phyloP scores from a whole-genome alignment of 2,888 invertebrate species.

The Volucella inflata region DNA sequence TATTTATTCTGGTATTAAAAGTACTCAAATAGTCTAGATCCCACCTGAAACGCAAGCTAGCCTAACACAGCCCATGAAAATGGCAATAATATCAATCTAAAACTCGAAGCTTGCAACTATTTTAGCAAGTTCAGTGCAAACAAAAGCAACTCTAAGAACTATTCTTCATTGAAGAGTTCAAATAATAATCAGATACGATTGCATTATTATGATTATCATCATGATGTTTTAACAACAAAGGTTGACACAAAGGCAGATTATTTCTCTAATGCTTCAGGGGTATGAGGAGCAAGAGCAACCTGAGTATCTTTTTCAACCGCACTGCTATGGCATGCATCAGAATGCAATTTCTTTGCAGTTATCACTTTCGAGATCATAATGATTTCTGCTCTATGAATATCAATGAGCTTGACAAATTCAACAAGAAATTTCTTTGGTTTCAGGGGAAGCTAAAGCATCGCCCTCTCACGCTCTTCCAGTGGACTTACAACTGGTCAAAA shows the following conservation, averaged over 20 bases:
- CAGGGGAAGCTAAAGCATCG: too few relatives aligned
- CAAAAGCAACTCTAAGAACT: slow-evolving; percentile 25
- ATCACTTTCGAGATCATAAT: too few relatives aligned
- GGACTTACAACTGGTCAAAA: too few relatives aligned
- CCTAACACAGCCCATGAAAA: slow-evolving; percentile 76
- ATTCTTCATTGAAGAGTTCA: slow-evolving; percentile 38
- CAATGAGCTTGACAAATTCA: too few relatives aligned
- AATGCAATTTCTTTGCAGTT: too few relatives aligned
- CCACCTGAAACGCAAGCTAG: slow-evolving; percentile 63
- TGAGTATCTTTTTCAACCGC: too few relatives aligned
- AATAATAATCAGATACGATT: slow-evolving; percentile 42
- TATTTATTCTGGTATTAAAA: slow-evolving; percentile 51
- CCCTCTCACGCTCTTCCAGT: too few relatives aligned
- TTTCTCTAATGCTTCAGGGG: too few relatives aligned
- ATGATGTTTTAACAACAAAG: slow-evolving; percentile 78
- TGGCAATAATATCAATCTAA: slow-evolving; percentile 69
- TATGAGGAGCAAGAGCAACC: too few relatives aligned
- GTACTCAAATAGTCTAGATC: slow-evolving; percentile 64
- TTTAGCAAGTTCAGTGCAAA: slow-evolving; percentile 16
- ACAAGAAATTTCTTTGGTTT: too few relatives aligned
- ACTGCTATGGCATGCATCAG: too few relatives aligned
- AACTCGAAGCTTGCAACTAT: slow-evolving; percentile 75
- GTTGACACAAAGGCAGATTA: slow-evolving; percentile 72
- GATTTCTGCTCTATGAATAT: too few relatives aligned
- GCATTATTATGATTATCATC: slow-evolving; percentile 76